These are phyloP conservation scores for Adelges cooleyi DNA, from an alignment of 1,140 invertebrate species.

Conservation along the genomic window DNA sequence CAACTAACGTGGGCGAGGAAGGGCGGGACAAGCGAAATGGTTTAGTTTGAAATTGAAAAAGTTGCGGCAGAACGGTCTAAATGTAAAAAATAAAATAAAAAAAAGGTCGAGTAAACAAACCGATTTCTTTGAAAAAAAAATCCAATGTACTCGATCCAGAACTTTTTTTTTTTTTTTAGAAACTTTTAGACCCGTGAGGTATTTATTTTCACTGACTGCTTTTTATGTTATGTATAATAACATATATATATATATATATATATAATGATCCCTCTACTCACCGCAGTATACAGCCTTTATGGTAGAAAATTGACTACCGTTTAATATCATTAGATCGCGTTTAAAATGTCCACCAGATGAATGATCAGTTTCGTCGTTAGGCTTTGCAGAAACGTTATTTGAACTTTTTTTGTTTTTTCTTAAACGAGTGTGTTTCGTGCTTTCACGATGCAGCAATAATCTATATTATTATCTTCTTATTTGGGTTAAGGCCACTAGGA, in stretches of 20 bases:
- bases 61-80: neutral
- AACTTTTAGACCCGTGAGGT: slow-evolving; percentile 16
- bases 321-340: slow-evolving; percentile 8
- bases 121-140: neutral
- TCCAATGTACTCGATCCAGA: neutral
- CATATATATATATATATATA: neutral
- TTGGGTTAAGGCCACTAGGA: too few species aligned
- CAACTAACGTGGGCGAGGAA: neutral
- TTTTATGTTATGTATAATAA: neutral
- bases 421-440: too few species aligned
- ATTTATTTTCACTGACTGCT: too few species aligned
- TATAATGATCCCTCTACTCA: neutral
- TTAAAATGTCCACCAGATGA: too few species aligned
- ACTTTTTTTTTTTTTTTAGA: neutral
- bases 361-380: too few species aligned
- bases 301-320: slow-evolving; percentile 16
- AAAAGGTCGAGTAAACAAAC: neutral
- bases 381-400: too few species aligned
- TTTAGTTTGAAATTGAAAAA: slow-evolving; percentile 5
- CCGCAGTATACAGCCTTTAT: neutral
- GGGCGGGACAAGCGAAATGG: neutral
- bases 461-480: too few species aligned
- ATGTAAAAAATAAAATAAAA: neutral
- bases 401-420: too few species aligned
- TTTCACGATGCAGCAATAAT: too few species aligned